These are phyloP conservation scores for Aquatica leii DNA, from an alignment of 2,888 invertebrate genomes.

Conservation along the genomic window DNA sequence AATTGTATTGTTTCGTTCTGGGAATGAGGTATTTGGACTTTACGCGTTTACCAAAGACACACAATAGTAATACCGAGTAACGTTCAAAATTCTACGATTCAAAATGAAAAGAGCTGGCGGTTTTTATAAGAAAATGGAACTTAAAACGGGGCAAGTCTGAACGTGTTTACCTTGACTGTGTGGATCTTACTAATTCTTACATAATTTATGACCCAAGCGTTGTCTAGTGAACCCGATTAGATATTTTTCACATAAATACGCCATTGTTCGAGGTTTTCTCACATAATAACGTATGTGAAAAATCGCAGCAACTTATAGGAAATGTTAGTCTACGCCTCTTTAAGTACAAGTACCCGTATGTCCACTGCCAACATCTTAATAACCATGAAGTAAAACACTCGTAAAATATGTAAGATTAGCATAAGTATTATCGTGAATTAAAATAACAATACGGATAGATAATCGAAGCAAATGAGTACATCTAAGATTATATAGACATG, in stretches of 20 bases:
- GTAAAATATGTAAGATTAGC: conserved; percentile 45
- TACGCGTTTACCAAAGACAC: too few species aligned
- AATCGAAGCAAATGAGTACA: conserved; percentile 54
- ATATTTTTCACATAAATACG: conserved; percentile 20
- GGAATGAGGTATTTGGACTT: neutral
- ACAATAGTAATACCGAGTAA: too few species aligned
- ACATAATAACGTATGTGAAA: conserved; percentile 13
- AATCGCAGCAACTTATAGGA: neutral
- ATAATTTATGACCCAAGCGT: conserved; percentile 23
- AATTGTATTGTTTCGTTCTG: neutral
- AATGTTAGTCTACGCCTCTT: neutral
- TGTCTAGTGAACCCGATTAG: conserved; percentile 15
- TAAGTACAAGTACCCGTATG: conserved; percentile 18
- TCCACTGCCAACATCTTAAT: conserved; percentile 35
- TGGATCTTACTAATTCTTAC: conserved; percentile 25
- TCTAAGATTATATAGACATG: conserved; percentile 54
- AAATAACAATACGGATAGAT: conserved; percentile 53
- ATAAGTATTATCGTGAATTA: conserved; percentile 47
- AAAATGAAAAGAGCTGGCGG: too few species aligned
- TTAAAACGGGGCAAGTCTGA: conserved; percentile 2
- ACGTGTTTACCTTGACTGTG: conserved; percentile 23
- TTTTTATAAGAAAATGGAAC: neutral
- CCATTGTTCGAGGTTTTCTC: conserved; percentile 20
- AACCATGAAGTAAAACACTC: conserved; percentile 21
- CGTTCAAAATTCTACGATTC: too few species aligned